Percentiles rank a stretch among this genome's conserved stretches.
Evolutionary conservation across 2,888 invertebrate species (phyloP).

Genomic region (Quadroppia sp.): DNA sequence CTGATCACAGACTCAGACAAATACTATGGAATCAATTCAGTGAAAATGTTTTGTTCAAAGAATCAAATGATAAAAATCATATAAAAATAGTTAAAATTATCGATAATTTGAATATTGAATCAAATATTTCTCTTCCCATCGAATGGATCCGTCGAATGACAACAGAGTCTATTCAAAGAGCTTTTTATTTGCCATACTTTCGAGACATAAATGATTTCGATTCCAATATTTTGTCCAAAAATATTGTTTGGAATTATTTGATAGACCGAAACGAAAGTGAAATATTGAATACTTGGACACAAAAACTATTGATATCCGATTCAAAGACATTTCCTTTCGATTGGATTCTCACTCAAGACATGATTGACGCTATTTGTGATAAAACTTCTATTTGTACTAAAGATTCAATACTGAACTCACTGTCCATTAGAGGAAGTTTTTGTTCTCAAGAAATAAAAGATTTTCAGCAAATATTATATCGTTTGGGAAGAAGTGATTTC

Average conservation of each 20-base stretch:
- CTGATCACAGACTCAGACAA: slow-evolving; percentile 4
- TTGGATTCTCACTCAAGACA: not conserved
- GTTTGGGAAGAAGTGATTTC: not conserved
- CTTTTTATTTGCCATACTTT: not conserved
- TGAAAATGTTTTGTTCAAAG: not conserved
- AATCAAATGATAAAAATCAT: not conserved
- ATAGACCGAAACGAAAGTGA: not conserved
- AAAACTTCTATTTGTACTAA: not conserved
- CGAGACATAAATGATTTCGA: not conserved
- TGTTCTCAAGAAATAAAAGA: slow-evolving; percentile 21
- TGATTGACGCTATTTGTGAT: not conserved
- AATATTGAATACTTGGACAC: not conserved
- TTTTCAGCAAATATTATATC: slow-evolving; percentile 1
- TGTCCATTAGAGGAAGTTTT: not conserved
- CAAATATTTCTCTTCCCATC: not conserved
- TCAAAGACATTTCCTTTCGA: not conserved
- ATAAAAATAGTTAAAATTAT: not conserved
- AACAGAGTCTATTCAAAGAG: not conserved
- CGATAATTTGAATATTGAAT: not conserved
- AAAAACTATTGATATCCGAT: not conserved
- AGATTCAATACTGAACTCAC: not conserved
- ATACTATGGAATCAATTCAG: not conserved
- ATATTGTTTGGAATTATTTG: slow-evolving; percentile 8
- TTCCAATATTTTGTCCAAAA: not conserved
- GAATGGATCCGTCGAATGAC: not conserved